Evolutionary conservation across 2,888 invertebrate genomes (phyloP).

Genomic region (Priocnemis perturbator): DNA sequence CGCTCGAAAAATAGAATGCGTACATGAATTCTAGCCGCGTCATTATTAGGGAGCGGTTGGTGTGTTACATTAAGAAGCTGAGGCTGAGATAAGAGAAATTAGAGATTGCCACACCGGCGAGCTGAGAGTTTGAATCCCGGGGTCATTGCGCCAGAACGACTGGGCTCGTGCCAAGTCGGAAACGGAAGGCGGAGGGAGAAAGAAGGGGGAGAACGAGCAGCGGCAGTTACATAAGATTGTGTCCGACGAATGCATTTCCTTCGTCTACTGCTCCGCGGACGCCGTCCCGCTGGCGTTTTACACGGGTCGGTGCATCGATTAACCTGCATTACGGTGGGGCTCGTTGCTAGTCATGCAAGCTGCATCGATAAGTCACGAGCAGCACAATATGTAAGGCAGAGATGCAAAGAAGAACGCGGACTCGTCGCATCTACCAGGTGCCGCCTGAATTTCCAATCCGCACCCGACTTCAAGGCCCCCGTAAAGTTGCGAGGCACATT

Average conservation of each 20-base stretch:
- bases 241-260: conserved; percentile 46
- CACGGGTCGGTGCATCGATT: conserved; percentile 71
- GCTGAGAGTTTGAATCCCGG: too few species aligned
- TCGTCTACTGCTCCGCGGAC: conserved; percentile 40
- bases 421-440: conserved; percentile 30
- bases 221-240: conserved; percentile 45
- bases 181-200: conserved; percentile 34
- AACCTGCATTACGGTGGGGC: conserved; percentile 64
- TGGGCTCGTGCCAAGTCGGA: conserved; percentile 27
- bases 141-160: too few species aligned
- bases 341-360: conserved; percentile 57
- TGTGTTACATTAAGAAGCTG: too few species aligned
- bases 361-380: conserved; percentile 58
- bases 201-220: conserved; percentile 17
- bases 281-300: conserved; percentile 57
- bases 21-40: too few species aligned
- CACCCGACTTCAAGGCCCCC: neutral
- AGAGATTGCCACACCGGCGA: too few species aligned
- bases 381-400: conserved; percentile 36
- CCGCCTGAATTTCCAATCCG: neutral
- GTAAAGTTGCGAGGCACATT: too few species aligned
- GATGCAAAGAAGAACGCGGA: conserved; percentile 29
- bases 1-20: too few species aligned
- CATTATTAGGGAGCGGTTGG: too few species aligned
- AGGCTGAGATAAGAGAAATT: too few species aligned